phyloP scores from a whole-genome alignment of 2,888 invertebrate genomes.

The Heteropelma amictum region DNA sequence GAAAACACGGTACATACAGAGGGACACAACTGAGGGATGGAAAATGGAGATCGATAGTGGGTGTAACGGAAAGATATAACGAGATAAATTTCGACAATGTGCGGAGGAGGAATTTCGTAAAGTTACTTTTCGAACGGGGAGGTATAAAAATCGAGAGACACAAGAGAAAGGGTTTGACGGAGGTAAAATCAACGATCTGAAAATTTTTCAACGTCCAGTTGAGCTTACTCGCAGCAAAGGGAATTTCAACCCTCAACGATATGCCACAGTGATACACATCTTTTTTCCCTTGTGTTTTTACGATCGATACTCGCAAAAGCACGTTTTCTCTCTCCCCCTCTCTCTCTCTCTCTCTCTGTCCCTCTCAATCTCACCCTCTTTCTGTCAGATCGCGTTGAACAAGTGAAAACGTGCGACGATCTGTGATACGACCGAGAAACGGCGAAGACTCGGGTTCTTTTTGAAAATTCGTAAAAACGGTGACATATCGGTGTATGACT shows the following conservation, averaged over 20 bases:
- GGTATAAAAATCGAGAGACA: neutral
- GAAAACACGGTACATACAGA: neutral
- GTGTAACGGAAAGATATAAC: slow-evolving; percentile 40
- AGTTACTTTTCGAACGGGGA: neutral
- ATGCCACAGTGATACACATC: slow-evolving; percentile 43
- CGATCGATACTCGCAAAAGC: slow-evolving; percentile 44
- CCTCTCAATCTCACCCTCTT: neutral
- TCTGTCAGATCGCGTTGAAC: neutral
- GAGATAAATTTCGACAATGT: slow-evolving; percentile 7
- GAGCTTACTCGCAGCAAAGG: slow-evolving; percentile 61
- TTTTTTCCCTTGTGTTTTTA: slow-evolving; percentile 27
- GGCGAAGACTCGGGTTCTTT: slow-evolving; percentile 4
- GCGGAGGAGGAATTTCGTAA: neutral
- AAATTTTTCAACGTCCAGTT: slow-evolving; percentile 60
- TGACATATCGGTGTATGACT: neutral
- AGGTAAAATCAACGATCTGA: slow-evolving; percentile 53
- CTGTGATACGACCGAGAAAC: slow-evolving; percentile 16
- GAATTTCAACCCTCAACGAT: slow-evolving; percentile 16
- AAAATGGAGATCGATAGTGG: slow-evolving; percentile 27
- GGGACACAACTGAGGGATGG: neutral
- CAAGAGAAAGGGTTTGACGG: neutral
- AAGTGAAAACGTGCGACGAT: slow-evolving; percentile 5
- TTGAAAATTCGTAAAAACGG: neutral
- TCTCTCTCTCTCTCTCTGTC: slow-evolving; percentile 5
- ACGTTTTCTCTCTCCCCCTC: slow-evolving; percentile 1